A percentile compares a stretch with the other conserved stretches of the same genome.
Evolutionary conservation across 2,797 vertebrate species (phyloP).

Genomic region (Aplochiton taeniatus): DNA sequence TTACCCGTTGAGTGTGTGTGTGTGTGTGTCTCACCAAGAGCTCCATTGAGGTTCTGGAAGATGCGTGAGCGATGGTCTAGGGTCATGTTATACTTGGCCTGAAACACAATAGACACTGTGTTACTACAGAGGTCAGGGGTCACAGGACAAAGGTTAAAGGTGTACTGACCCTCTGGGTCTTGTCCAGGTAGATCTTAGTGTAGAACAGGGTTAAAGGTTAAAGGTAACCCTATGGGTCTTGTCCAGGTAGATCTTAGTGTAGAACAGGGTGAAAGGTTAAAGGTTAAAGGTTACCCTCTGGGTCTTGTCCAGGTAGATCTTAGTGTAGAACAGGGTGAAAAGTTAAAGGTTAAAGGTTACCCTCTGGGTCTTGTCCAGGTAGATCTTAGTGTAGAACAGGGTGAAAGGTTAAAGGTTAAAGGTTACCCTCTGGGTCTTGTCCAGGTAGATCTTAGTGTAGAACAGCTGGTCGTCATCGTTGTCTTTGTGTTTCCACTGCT

Average conservation of each 20-base stretch:
- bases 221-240: no score
- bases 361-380: conserved; percentile 72
- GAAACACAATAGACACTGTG: neutral
- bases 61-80: conserved; percentile 86
- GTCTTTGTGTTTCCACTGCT: conserved; percentile 86
- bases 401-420: neutral
- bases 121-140: neutral
- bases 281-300: conserved; percentile 2
- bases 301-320: conserved; percentile 68
- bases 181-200: neutral
- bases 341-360: conserved; percentile 47
- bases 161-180: neutral
- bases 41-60: conserved; percentile 91
- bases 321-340: conserved; percentile 51
- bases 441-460: conserved; percentile 87
- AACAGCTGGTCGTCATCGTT: conserved; percentile 87
- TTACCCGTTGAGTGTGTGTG: conserved; percentile 2
- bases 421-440: conserved; percentile 77
- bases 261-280: neutral
- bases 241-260: neutral
- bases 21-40: conserved; percentile 76
- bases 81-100: conserved; percentile 83
- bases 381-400: conserved; percentile 75
- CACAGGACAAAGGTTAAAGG: no score
- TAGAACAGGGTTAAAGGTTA: no score